A percentile compares a stretch with the other conserved stretches of the same genome.
Evolutionary conservation across 2,113 vertebrate species (phyloP).

Genomic region (Glareola pratincola): DNA sequence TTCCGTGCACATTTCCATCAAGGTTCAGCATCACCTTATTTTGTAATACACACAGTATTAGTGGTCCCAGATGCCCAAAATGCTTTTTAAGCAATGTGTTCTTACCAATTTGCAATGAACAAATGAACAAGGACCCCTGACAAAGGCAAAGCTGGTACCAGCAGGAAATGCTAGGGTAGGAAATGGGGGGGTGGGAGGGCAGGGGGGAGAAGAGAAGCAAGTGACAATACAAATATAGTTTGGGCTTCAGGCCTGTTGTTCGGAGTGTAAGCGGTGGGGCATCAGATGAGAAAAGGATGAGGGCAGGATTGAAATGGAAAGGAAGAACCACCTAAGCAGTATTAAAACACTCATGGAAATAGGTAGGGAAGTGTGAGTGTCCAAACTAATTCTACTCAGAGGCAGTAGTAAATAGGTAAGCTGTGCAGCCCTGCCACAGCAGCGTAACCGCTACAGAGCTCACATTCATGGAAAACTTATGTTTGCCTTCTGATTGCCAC

Average conservation of each 20-base stretch:
- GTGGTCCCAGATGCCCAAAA: background rate
- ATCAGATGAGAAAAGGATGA: background rate
- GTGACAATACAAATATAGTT: background rate
- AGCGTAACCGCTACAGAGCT: background rate
- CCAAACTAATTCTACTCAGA: background rate
- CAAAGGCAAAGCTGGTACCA: background rate
- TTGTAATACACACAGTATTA: background rate
- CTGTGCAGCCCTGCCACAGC: background rate
- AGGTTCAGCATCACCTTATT: background rate
- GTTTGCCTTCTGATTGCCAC: background rate
- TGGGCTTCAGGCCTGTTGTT: background rate
- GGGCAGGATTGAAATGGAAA: background rate
- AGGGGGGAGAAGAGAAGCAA: background rate
- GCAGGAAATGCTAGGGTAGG: background rate
- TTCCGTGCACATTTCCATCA: background rate
- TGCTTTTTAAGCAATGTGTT: background rate
- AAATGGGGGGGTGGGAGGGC: accelerated
- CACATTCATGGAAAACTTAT: background rate
- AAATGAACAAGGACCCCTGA: background rate
- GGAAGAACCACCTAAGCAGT: background rate
- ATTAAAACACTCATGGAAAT: background rate
- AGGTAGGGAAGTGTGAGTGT: background rate
- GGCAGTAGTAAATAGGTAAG: background rate
- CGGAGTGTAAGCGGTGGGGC: accelerated
- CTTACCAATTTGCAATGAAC: background rate